Conservation (phyloP, 2,797 vertebrate species). For the Sciaenops ocellatus region DNA sequence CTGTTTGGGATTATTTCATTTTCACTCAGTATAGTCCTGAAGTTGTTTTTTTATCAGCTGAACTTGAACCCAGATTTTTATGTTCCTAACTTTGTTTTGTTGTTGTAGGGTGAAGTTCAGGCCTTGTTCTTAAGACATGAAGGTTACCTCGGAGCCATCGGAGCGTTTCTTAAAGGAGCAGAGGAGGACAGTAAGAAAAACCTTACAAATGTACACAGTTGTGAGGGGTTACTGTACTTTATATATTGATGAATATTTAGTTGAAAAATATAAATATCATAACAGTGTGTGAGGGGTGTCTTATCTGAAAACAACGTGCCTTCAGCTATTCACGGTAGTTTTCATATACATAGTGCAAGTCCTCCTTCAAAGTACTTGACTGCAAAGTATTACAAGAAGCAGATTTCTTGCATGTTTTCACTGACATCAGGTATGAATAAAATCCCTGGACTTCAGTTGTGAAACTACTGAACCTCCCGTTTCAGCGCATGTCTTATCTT, state of each 20-base stretch:
- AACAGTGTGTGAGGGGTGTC: not conserved
- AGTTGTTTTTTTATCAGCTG: conserved; percentile 1
- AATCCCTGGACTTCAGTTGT: not conserved
- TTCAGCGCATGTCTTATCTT: not conserved
- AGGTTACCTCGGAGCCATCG: conserved; percentile 97
- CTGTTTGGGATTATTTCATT: not conserved
- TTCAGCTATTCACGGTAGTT: not conserved
- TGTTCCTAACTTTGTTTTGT: not conserved
- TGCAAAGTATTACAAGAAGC: not conserved
- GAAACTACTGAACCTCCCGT: not conserved
- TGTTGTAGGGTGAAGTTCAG: conserved; percentile 94
- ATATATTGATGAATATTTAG: not conserved
- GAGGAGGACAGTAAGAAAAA: conserved; percentile 96
- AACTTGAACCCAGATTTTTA: not conserved
- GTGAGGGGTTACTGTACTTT: not conserved
- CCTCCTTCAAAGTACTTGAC: not conserved
- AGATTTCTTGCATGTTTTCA: conserved; percentile 6
- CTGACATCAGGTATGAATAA: not conserved
- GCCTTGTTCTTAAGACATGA: conserved; percentile 98
- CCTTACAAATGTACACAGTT: not conserved
- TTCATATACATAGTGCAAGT: not conserved
- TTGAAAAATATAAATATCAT: not conserved
- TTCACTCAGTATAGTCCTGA: not conserved
- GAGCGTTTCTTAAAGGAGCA: conserved; percentile 97
- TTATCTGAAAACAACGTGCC: not conserved